Conservation (phyloP, 2,888 invertebrate genomes). For the Phortica magna region DNA sequence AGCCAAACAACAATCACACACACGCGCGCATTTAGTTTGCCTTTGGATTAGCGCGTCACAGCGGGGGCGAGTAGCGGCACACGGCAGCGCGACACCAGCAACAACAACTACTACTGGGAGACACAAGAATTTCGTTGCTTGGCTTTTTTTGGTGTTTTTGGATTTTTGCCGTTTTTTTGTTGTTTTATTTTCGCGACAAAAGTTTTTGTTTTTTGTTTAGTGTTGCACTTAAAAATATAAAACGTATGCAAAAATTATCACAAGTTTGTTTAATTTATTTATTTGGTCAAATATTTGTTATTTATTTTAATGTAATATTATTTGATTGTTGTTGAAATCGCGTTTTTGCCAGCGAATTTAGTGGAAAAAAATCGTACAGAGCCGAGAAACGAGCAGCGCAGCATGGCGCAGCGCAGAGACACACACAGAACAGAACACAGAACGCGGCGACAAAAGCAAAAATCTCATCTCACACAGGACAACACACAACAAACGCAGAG, state of each 20-base stretch:
- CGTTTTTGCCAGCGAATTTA: not conserved
- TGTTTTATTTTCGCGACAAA: no score
- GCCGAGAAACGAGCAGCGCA: slow-evolving; percentile 9
- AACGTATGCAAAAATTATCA: slow-evolving; percentile 20
- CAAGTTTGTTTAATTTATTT: slow-evolving; percentile 1
- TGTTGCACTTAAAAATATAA: no score
- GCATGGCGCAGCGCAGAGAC: slow-evolving; percentile 20
- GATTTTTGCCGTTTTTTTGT: not conserved
- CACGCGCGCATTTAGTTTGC: not conserved
- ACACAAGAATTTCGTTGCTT: not conserved
- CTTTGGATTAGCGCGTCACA: no score
- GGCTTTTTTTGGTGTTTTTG: no score
- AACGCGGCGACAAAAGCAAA: slow-evolving; percentile 64
- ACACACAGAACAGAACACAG: not conserved
- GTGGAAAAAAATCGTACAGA: slow-evolving; percentile 22
- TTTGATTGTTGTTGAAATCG: slow-evolving; percentile 13
- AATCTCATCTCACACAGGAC: slow-evolving; percentile 65
- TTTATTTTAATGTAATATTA: slow-evolving; percentile 7
- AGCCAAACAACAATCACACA: not conserved
- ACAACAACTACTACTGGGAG: not conserved
- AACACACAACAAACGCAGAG: slow-evolving; percentile 43
- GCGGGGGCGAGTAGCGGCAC: no score
- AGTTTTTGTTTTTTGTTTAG: no score
- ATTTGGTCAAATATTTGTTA: not conserved
- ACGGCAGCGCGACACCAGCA: no score